Evolutionary conservation across 2,797 vertebrate genomes (phyloP).

Genomic region (Galagoides demidoff): DNA sequence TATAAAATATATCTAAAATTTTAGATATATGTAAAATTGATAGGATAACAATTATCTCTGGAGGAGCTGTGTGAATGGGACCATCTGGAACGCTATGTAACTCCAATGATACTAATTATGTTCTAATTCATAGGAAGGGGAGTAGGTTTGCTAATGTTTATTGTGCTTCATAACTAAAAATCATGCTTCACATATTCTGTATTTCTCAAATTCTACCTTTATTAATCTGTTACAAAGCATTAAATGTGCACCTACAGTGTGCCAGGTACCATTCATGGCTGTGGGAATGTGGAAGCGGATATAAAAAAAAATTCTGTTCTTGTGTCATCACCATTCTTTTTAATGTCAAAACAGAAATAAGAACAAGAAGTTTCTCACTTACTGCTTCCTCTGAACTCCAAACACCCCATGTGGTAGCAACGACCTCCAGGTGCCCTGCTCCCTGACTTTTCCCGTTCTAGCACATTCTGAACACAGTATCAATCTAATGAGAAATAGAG

Average conservation of each 20-base stretch:
- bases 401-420: fast-evolving
- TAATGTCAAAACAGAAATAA: not conserved
- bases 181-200: not conserved
- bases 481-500: not conserved
- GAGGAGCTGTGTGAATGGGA: not conserved
- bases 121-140: not conserved
- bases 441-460: not conserved
- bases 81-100: not conserved
- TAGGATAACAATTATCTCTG: not conserved
- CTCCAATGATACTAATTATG: not conserved
- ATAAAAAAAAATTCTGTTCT: not conserved
- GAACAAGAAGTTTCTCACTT: not conserved
- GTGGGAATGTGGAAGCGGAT: not conserved
- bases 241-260: not conserved
- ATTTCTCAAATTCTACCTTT: not conserved
- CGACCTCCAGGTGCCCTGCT: not conserved
- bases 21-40: not conserved
- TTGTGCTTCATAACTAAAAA: not conserved
- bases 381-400: not conserved
- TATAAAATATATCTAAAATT: not conserved
- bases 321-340: not conserved
- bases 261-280: not conserved
- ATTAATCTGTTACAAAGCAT: not conserved
- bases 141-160: not conserved
- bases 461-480: not conserved